Percentiles rank a stretch among this genome's conserved stretches.
Conservation (phyloP, 2,113 vertebrate genomes). For the Albula glossodonta region DNA sequence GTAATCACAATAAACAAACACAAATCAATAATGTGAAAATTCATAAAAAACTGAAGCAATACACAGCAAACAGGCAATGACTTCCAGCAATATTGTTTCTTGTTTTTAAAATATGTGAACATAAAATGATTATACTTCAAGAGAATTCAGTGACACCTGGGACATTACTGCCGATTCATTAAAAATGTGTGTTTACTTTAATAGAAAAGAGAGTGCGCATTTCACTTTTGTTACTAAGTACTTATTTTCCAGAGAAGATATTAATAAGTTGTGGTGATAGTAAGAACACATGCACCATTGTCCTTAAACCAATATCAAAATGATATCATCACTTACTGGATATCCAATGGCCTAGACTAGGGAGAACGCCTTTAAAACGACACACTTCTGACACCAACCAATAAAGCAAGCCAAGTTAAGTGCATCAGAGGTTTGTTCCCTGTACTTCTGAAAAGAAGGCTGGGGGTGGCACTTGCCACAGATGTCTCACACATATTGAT, state of each 20-base stretch:
- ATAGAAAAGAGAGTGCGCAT: not conserved
- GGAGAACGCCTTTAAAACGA: not conserved
- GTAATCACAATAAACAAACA: conserved; percentile 13
- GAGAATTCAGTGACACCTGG: not conserved
- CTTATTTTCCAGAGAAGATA: not conserved
- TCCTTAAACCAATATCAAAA: not conserved
- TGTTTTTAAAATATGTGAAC: not conserved
- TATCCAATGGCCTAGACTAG: not conserved
- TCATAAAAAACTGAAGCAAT: conserved; percentile 9
- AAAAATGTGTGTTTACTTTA: not conserved
- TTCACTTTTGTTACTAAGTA: not conserved
- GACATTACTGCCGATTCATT: not conserved
- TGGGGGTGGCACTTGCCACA: not conserved
- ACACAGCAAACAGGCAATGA: conserved; percentile 14
- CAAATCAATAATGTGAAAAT: not conserved
- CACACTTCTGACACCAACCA: not conserved
- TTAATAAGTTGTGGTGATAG: not conserved
- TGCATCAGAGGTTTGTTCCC: not conserved
- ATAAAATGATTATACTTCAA: not conserved
- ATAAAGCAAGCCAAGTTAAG: not conserved
- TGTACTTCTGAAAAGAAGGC: not conserved
- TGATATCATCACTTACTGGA: not conserved
- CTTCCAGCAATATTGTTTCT: conserved; percentile 2
- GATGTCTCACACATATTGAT: not conserved
- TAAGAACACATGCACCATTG: not conserved